Conservation (phyloP, 1,140 invertebrate genomes). For the Pantala flavescens region DNA sequence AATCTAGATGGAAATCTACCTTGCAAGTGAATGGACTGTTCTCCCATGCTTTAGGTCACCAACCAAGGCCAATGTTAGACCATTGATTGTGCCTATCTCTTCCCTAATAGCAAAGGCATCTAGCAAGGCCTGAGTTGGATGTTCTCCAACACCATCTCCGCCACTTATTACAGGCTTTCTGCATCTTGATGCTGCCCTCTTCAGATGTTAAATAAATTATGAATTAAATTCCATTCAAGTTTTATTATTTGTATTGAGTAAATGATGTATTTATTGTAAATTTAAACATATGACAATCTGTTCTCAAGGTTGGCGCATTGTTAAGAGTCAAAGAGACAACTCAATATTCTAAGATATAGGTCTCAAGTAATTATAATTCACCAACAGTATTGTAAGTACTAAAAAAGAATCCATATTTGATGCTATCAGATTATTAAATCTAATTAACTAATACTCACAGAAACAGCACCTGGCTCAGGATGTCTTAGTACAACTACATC, state of each 20-base stretch:
- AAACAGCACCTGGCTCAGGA: conserved; percentile 82
- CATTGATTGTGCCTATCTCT: conserved; percentile 97
- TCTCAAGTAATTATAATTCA: no score
- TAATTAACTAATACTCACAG: conserved; percentile 49
- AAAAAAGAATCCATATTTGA: no score
- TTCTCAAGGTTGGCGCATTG: no score
- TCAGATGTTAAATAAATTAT: conserved; percentile 28
- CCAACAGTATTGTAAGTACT: no score
- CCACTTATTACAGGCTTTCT: conserved; percentile 92
- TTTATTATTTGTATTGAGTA: no score
- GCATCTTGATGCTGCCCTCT: conserved; percentile 70
- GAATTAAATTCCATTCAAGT: conserved; percentile 17
- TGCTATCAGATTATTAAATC: no score
- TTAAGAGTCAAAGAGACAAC: no score
- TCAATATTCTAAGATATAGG: no score
- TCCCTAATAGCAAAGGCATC: conserved; percentile 98
- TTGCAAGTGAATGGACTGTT: conserved; percentile 94
- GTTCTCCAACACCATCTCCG: conserved; percentile 95
- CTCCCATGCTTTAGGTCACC: conserved; percentile 96
- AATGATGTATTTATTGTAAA: no score
- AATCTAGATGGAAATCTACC: conserved; percentile 29
- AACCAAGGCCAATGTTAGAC: conserved; percentile 83
- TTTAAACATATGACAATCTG: no score
- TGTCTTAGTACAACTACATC: conserved; percentile 92
- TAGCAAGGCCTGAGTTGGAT: conserved; percentile 94